Conservation (phyloP, 2,888 invertebrate species). For the Scaptomyza parva region DNA sequence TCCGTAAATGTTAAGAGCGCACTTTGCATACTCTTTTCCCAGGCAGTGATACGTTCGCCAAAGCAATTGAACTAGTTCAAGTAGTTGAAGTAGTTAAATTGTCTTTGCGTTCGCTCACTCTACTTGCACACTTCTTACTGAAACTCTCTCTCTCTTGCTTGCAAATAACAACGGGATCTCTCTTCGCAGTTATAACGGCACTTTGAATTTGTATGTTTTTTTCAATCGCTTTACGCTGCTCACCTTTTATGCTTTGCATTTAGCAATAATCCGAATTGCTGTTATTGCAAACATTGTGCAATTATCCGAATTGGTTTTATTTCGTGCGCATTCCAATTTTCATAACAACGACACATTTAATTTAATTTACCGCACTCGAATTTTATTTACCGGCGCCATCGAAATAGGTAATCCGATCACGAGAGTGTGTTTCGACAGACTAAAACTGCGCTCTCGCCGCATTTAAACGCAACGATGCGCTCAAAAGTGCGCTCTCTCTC, state of each 20-base stretch:
- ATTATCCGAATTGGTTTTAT: constrained; percentile 33
- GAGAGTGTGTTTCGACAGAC: not conserved
- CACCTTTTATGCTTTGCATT: constrained; percentile 2
- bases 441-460: not conserved
- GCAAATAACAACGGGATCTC: too few species aligned
- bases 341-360: not conserved
- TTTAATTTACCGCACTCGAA: not conserved
- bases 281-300: constrained; percentile 15
- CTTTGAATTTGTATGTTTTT: constrained; percentile 1
- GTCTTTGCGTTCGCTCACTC: too few species aligned
- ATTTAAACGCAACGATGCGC: not conserved
- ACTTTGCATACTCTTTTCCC: constrained; percentile 11
- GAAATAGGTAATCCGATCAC: not conserved
- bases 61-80: too few species aligned
- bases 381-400: not conserved
- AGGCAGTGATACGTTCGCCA: not conserved
- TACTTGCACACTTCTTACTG: not conserved
- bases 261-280: constrained; percentile 5
- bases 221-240: not conserved
- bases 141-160: not conserved
- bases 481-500: constrained; percentile 1
- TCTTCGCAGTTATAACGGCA: constrained; percentile 10
- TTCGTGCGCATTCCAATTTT: constrained; percentile 1
- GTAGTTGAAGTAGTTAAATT: too few species aligned
- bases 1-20: not conserved